phyloP scores from a whole-genome alignment of 1,140 invertebrate species.

The Zeugodacus cucurbitae region DNA sequence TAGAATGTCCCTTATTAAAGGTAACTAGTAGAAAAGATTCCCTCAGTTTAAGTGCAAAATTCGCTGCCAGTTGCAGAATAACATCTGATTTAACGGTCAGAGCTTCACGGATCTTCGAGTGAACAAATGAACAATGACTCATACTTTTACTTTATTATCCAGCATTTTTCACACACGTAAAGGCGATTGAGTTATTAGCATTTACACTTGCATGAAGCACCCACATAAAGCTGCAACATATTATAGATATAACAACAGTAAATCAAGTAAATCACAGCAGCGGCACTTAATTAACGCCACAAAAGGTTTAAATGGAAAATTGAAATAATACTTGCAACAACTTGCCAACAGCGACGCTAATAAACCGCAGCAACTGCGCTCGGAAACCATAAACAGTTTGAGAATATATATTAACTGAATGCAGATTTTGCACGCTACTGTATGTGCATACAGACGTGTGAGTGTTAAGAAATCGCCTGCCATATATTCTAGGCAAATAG shows the following conservation, averaged over 20 bases:
- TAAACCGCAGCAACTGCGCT: background rate
- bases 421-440: background rate
- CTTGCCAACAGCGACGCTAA: background rate
- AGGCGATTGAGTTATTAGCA: too few species aligned
- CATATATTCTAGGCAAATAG: background rate
- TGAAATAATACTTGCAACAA: background rate
- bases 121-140: too few species aligned
- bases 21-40: too few species aligned
- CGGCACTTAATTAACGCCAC: background rate
- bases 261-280: background rate
- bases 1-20: too few species aligned
- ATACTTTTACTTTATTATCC: too few species aligned
- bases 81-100: too few species aligned
- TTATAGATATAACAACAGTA: too few species aligned
- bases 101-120: too few species aligned
- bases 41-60: too few species aligned
- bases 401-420: background rate
- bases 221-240: background rate
- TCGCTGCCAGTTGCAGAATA: too few species aligned
- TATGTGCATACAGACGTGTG: background rate
- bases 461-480: background rate
- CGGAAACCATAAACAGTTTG: background rate
- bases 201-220: background rate
- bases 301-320: background rate
- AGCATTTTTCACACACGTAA: too few species aligned